Evolutionary conservation across 2,888 invertebrate genomes (phyloP), one percentile per base, ranked within the genome.

Genomic region (Idaea biselata): DNA sequence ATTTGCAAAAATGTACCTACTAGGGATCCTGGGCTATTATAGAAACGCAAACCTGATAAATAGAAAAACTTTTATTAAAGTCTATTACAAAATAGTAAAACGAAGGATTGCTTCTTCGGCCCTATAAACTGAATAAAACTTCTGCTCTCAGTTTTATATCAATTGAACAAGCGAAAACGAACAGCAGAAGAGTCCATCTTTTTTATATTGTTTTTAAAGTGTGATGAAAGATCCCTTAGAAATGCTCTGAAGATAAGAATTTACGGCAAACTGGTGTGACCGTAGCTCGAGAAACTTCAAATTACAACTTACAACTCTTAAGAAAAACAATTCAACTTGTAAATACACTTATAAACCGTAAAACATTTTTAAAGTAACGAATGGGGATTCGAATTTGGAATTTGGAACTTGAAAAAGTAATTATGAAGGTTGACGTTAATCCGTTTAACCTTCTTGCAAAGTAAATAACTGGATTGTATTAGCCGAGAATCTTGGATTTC

Each of bases 261-360:
- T 58, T 58, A 55, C 17, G 55, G 16, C 17, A 33, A 16, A 32
- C n/a, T 25, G 57, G 67, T 67, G 63, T 65, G 55, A 67, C 60
- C 44, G 61, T 44, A 60, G 63, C 73, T 70, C 73, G 74, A 75
- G 76, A 68, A 81, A 86, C 79, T 86, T 85, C 74, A 80, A 81
- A 85, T 84, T 77, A 80, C 77, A 77, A 73, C 76, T 77, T 72
- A 72, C 74, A 79, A 79, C 76, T 84, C 64, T 62, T 60, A 60
- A 69, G 72, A 74, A 79, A 82, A 75, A 82, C 79, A 84, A 84
- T 83, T 78, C 78, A 81, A 82, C 78, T 83, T 81, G 73, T 72
- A 73, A 82, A 82, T 75, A 76, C 72, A 77, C 74, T 80, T 79
- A 76, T 72, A 70, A 66, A 69, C 68, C 70, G 74, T 77, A 75